Evolutionary conservation across 1,140 invertebrate species (phyloP).

Genomic region (Caerostris extrusa): DNA sequence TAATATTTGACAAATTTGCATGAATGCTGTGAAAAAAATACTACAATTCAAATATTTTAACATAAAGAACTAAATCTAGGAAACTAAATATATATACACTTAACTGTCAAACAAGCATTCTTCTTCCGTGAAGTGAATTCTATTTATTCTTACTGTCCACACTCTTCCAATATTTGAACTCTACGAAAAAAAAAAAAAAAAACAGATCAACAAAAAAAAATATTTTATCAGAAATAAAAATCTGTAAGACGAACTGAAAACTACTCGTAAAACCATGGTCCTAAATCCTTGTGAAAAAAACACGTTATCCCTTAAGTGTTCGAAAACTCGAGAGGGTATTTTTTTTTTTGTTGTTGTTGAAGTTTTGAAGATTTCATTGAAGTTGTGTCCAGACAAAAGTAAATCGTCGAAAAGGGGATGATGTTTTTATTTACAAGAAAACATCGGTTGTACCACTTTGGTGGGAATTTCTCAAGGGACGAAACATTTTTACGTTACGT

Average conservation of each 20-base stretch:
- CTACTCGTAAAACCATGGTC: background rate
- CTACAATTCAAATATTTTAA: too few relatives aligned
- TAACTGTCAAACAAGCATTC: too few relatives aligned
- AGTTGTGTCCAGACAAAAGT: background rate
- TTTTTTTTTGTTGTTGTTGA: background rate
- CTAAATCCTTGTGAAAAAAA: background rate
- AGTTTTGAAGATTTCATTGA: slow-evolving; percentile 22
- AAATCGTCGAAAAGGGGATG: background rate
- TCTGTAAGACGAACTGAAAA: background rate
- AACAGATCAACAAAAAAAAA: too few relatives aligned
- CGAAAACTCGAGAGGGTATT: background rate
- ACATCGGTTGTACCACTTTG: background rate
- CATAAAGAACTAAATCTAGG: too few relatives aligned
- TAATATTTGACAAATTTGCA: too few relatives aligned
- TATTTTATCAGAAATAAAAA: too few relatives aligned
- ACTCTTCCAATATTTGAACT: too few relatives aligned
- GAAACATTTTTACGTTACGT: background rate
- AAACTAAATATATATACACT: too few relatives aligned
- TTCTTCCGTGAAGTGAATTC: too few relatives aligned
- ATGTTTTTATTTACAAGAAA: background rate
- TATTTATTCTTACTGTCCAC: too few relatives aligned
- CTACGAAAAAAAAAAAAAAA: too few relatives aligned
- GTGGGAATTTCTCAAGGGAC: background rate
- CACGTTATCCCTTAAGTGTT: slow-evolving; percentile 30
- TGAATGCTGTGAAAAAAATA: too few relatives aligned